These are phyloP conservation scores for Pheosia tremula DNA, from an alignment of 2,888 invertebrate species.

Conservation along the genomic window DNA sequence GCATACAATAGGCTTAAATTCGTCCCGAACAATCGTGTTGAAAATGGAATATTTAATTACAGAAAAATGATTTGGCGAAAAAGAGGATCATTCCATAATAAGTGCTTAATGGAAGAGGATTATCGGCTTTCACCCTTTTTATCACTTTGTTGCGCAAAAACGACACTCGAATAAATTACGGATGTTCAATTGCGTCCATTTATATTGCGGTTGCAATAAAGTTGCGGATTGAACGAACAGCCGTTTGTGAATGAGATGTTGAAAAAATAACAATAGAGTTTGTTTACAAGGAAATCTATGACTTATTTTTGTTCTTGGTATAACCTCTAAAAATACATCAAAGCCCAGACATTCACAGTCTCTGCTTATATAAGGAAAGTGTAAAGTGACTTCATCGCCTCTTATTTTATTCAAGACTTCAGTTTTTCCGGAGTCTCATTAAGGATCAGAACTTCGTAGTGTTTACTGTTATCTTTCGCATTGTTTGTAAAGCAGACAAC, in stretches of 20 bases:
- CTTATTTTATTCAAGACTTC: too few relatives aligned
- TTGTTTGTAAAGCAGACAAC: too few relatives aligned
- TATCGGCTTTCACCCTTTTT: conserved; percentile 64
- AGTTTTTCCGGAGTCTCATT: too few relatives aligned
- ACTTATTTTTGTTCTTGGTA: too few relatives aligned
- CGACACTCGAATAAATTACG: conserved; percentile 56
- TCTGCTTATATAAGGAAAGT: too few relatives aligned
- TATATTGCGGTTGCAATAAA: conserved; percentile 55
- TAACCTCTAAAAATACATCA: too few relatives aligned
- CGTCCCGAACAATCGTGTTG: conserved; percentile 28
- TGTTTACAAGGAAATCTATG: background rate
- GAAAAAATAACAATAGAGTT: background rate
- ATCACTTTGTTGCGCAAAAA: conserved; percentile 58
- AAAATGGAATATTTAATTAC: conserved; percentile 52
- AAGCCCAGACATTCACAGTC: too few relatives aligned
- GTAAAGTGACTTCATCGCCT: too few relatives aligned
- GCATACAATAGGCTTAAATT: conserved; percentile 27
- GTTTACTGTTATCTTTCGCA: too few relatives aligned
- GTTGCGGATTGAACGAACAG: conserved; percentile 22
- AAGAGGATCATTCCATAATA: conserved; percentile 55
- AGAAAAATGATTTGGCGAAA: conserved; percentile 53
- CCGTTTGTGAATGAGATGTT: conserved; percentile 8
- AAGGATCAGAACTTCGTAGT: too few relatives aligned
- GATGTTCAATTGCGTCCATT: conserved; percentile 50
- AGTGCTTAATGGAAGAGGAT: conserved; percentile 66